Conservation (phyloP, 2,113 vertebrate genomes). For the Pygoscelis antarcticus region DNA sequence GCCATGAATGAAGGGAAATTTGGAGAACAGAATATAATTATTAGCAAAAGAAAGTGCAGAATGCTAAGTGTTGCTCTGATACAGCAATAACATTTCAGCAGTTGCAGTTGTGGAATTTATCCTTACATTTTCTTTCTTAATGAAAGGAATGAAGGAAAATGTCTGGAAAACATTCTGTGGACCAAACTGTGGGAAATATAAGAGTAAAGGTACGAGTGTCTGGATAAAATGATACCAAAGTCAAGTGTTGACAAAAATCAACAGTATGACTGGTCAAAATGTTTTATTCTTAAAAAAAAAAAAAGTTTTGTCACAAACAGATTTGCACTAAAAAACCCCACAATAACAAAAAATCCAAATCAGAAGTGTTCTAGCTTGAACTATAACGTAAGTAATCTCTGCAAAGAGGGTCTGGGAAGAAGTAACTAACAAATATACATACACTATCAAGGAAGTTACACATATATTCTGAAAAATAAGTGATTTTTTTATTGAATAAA, state of each 20-base stretch:
- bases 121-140: not conserved
- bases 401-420: not conserved
- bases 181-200: not conserved
- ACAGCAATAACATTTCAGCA: not conserved
- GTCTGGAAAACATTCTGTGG: not conserved
- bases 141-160: not conserved
- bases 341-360: not conserved
- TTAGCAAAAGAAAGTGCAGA: not conserved
- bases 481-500: not conserved
- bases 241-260: not conserved
- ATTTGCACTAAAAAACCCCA: not conserved
- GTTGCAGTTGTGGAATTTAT: not conserved
- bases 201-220: not conserved
- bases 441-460: not conserved
- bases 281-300: not conserved
- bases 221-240: not conserved
- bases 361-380: not conserved
- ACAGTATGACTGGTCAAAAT: not conserved
- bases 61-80: not conserved
- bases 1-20: not conserved
- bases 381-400: not conserved
- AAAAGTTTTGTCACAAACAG: not conserved
- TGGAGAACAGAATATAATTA: not conserved
- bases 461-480: not conserved
- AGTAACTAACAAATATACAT: not conserved